phyloP scores from a whole-genome alignment of 2,888 invertebrate genomes.

The Andrena bicolor region DNA sequence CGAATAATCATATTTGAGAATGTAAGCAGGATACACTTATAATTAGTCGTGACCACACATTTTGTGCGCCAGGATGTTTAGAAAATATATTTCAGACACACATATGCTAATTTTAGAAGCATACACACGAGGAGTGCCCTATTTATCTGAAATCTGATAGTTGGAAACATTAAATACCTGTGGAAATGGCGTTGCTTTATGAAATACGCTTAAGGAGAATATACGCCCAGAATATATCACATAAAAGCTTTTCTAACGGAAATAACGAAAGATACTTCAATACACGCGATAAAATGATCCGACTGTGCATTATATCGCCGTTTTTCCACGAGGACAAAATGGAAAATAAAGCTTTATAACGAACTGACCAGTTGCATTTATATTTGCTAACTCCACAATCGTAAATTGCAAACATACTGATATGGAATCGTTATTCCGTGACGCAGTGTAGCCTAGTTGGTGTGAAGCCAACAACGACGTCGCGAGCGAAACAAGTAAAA shows the following conservation, averaged over 20 bases:
- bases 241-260: not conserved
- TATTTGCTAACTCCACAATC: slow-evolving; percentile 78
- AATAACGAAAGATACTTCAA: not conserved
- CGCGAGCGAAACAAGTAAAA: slow-evolving; percentile 78
- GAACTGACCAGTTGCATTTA: slow-evolving; percentile 55
- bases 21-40: too few relatives aligned
- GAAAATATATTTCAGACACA: too few relatives aligned
- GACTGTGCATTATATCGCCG: not conserved
- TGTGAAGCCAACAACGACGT: slow-evolving; percentile 78
- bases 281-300: not conserved
- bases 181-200: not conserved
- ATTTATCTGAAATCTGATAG: not conserved
- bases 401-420: slow-evolving; percentile 70
- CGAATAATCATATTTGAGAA: too few relatives aligned
- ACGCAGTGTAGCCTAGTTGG: slow-evolving; percentile 70
- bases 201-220: not conserved
- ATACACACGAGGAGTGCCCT: too few relatives aligned
- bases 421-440: slow-evolving; percentile 57
- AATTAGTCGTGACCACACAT: too few relatives aligned
- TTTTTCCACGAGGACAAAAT: not conserved
- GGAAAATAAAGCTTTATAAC: slow-evolving; percentile 27
- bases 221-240: slow-evolving; percentile 1
- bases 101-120: too few relatives aligned
- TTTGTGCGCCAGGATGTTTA: too few relatives aligned
- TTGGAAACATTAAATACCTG: not conserved